phyloP scores from a whole-genome alignment of 53 echinoderm and acorn worm genomes.

The Antedon mediterranea region DNA sequence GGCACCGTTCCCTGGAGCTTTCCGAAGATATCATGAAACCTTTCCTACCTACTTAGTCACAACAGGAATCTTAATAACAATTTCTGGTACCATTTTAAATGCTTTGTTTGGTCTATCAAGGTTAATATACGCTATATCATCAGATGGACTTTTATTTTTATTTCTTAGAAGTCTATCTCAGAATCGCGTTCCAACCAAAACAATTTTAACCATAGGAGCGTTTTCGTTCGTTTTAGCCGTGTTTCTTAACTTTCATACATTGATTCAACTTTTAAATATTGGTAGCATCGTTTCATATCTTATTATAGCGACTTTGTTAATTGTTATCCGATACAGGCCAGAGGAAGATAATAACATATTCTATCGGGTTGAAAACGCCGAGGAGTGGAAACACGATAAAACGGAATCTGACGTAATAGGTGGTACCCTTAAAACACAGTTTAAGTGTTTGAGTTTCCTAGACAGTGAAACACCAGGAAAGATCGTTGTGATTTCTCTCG shows the following conservation, averaged over 20 bases:
- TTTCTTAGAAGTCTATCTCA: constrained; percentile 17
- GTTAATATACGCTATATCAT: constrained; percentile 54
- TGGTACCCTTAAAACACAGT: not conserved
- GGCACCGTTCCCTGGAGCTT: constrained; percentile 44
- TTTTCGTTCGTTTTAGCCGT: constrained; percentile 26
- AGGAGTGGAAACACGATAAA: not conserved
- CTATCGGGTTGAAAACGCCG: too few species aligned
- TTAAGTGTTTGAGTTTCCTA: not conserved
- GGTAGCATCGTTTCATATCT: constrained; percentile 43
- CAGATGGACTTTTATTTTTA: constrained; percentile 47
- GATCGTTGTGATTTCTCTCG: constrained; percentile 30
- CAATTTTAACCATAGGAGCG: constrained; percentile 39
- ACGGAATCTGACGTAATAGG: not conserved
- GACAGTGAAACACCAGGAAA: constrained; percentile 18
- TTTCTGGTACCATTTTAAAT: constrained; percentile 28
- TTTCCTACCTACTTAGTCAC: constrained; percentile 50
- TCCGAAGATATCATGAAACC: constrained; percentile 16
- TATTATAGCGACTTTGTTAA: constrained; percentile 34
- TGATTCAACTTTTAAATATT: constrained; percentile 48
- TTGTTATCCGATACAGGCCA: constrained; percentile 51
- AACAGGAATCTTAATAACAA: constrained; percentile 36
- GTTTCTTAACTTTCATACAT: constrained; percentile 29
- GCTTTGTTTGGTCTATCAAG: constrained; percentile 41
- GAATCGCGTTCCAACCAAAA: constrained; percentile 36
- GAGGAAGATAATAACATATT: not conserved